Percentiles rank a stretch among this genome's conserved stretches.
Conservation (phyloP, 2,797 vertebrate species). For the Fratercula arctica region DNA sequence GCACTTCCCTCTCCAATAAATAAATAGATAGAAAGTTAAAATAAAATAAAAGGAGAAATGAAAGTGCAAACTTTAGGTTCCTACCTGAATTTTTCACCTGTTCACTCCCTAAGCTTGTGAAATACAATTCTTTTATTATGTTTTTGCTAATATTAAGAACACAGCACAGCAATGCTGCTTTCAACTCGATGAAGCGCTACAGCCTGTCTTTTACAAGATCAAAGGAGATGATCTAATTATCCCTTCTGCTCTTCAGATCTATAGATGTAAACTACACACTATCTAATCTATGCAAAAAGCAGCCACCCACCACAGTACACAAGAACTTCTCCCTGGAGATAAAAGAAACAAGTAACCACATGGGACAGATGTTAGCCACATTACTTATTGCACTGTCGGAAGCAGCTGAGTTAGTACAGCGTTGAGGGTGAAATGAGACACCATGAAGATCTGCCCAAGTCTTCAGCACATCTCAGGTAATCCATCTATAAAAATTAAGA, state of each 20-base stretch:
- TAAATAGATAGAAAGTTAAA: neutral
- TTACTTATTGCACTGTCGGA: neutral
- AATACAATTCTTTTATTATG: neutral
- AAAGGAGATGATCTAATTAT: conserved; percentile 44
- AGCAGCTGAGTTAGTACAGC: neutral
- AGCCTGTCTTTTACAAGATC: neutral
- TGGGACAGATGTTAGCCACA: neutral
- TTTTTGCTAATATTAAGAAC: neutral
- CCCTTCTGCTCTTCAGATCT: conserved; percentile 37
- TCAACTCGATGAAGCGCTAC: neutral
- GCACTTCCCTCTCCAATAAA: neutral
- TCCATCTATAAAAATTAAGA: neutral
- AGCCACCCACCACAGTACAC: neutral
- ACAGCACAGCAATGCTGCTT: neutral
- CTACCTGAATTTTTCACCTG: neutral
- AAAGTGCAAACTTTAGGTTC: neutral
- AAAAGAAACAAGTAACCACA: neutral
- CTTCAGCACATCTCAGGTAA: neutral
- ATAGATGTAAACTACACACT: neutral
- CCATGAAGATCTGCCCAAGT: neutral
- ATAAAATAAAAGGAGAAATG: neutral
- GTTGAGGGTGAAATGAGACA: neutral
- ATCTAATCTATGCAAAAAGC: conserved; percentile 45
- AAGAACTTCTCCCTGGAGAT: conserved; percentile 3
- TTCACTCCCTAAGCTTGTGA: neutral